Conservation (phyloP, 2,888 invertebrate genomes). For the Adelphocoris suturalis region DNA sequence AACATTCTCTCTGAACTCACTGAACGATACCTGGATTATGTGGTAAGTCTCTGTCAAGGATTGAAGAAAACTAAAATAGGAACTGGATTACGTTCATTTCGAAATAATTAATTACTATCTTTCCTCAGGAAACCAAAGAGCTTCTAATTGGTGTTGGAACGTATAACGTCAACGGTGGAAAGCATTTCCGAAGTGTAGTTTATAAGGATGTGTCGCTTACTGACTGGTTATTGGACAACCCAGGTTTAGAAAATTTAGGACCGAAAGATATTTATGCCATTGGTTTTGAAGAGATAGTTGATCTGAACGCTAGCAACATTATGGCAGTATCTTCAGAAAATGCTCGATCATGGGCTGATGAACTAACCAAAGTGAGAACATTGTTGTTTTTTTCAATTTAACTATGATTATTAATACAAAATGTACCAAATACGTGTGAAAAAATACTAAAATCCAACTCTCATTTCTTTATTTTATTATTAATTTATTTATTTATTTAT, state of each 20-base stretch:
- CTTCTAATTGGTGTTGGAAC: conserved; percentile 90
- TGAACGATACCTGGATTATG: conserved; percentile 89
- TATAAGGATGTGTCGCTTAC: conserved; percentile 92
- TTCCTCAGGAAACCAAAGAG: conserved; percentile 64
- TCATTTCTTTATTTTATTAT: background rate
- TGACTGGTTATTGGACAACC: conserved; percentile 91
- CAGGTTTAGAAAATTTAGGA: conserved; percentile 81
- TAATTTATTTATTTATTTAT: no score
- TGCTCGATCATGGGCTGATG: conserved; percentile 96
- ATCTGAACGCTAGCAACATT: conserved; percentile 98
- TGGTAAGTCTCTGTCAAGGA: conserved; percentile 77
- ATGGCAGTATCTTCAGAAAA: conserved; percentile 96
- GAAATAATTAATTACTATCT: no score
- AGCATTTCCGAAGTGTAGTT: conserved; percentile 97
- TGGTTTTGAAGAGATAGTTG: conserved; percentile 99
- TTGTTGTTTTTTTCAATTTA: background rate
- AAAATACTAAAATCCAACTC: background rate
- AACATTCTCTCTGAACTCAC: conserved; percentile 92
- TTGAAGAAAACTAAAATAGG: background rate
- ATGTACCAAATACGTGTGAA: background rate
- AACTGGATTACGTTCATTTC: no score
- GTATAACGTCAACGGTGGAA: conserved; percentile 99
- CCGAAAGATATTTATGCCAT: conserved; percentile 97
- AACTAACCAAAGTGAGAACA: conserved; percentile 86
- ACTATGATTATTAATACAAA: background rate